These are phyloP conservation scores for Aleiodes leptofemur DNA, from an alignment of 2,888 invertebrate genomes.

Conservation along the genomic window DNA sequence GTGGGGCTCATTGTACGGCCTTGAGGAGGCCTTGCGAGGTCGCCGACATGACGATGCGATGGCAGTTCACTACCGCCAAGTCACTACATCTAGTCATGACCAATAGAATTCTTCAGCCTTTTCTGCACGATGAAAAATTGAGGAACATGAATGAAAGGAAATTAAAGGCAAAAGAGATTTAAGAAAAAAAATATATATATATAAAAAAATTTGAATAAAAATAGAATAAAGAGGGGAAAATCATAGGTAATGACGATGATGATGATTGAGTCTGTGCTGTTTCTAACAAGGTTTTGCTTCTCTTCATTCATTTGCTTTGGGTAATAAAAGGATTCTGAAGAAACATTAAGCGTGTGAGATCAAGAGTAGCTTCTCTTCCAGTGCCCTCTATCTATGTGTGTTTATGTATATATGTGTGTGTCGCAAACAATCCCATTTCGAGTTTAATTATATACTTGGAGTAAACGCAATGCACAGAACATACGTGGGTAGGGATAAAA, in stretches of 20 bases:
- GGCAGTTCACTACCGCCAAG: slow-evolving; percentile 37
- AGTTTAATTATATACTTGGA: slow-evolving; percentile 66
- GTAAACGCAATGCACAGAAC: slow-evolving; percentile 61
- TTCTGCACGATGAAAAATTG: neutral
- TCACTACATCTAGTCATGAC: slow-evolving; percentile 34
- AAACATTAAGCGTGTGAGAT: slow-evolving; percentile 25
- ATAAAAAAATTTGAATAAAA: neutral
- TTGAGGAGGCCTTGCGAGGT: slow-evolving; percentile 74
- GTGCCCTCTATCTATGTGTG: neutral
- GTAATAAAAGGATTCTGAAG: slow-evolving; percentile 9
- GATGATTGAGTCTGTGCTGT: slow-evolving; percentile 30
- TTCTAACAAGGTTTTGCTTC: slow-evolving; percentile 15
- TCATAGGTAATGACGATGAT: slow-evolving; percentile 28
- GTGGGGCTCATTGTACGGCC: slow-evolving; percentile 73
- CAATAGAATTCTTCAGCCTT: slow-evolving; percentile 40
- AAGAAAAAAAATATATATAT: too few species aligned
- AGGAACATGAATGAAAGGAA: slow-evolving; percentile 31
- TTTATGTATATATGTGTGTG: slow-evolving; percentile 40
- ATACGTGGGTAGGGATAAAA: slow-evolving; percentile 42
- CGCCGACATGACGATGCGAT: slow-evolving; percentile 69
- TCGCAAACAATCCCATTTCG: slow-evolving; percentile 66
- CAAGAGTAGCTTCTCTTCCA: neutral
- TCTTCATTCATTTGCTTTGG: slow-evolving; percentile 1
- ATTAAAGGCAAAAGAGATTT: neutral
- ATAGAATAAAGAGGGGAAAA: neutral